phyloP scores from a whole-genome alignment of 2,888 invertebrate genomes.

The Hirudinaria manillensis region DNA sequence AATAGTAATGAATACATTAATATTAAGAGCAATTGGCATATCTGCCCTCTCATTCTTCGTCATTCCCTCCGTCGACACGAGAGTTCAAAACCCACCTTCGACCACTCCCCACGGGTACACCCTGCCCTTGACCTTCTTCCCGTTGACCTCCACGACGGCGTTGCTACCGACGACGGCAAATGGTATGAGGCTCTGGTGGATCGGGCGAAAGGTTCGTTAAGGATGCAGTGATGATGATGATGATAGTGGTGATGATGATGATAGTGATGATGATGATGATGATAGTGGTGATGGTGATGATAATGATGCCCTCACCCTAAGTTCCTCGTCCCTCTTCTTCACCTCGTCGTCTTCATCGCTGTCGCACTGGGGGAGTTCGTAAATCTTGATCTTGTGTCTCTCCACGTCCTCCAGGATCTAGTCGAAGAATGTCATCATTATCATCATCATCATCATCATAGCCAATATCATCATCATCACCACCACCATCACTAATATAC shows the following conservation, averaged over 20 bases:
- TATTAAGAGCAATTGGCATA: too few species aligned
- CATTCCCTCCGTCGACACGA: too few species aligned
- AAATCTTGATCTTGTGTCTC: constrained; percentile 77
- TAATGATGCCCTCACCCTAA: constrained; percentile 63
- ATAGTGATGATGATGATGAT: constrained; percentile 11
- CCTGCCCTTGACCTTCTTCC: constrained; percentile 82
- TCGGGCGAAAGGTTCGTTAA: not conserved
- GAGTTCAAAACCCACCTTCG: constrained; percentile 68
- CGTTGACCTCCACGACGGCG: constrained; percentile 55
- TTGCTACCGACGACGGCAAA: constrained; percentile 70
- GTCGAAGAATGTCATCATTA: not conserved
- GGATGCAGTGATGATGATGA: not conserved
- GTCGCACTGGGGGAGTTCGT: constrained; percentile 89
- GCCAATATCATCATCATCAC: not conserved
- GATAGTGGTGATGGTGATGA: not conserved
- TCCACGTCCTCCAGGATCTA: constrained; percentile 44
- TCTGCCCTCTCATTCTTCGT: too few species aligned
- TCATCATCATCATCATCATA: constrained; percentile 18
- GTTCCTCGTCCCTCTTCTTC: constrained; percentile 78
- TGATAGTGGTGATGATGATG: constrained; percentile 8
- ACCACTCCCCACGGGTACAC: constrained; percentile 97
- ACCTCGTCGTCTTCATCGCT: constrained; percentile 83
- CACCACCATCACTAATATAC: too few species aligned
- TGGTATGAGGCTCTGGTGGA: constrained; percentile 67
- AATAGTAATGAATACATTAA: too few species aligned